A percentile compares a stretch with the other conserved stretches of the same genome.
Evolutionary conservation across 2,797 vertebrate genomes (phyloP).

Genomic region (Sebastes hopkinsi): DNA sequence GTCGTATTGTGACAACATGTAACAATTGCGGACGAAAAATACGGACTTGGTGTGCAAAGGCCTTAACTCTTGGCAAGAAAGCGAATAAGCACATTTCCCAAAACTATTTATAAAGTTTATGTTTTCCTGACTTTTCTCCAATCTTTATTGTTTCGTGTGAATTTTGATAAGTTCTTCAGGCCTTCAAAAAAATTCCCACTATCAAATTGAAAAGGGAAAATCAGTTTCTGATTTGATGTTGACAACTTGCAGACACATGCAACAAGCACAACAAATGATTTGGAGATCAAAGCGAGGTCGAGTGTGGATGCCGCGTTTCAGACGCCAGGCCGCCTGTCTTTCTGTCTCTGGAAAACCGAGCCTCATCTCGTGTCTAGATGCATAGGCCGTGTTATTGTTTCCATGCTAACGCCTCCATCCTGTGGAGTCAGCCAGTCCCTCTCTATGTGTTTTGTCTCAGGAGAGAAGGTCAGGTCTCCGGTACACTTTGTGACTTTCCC

Average conservation of each 20-base stretch:
- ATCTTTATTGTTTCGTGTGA: background rate
- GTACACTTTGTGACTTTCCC: constrained; percentile 85
- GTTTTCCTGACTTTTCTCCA: background rate
- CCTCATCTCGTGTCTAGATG: constrained; percentile 56
- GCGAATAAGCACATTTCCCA: background rate
- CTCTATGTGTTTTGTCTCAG: constrained; percentile 90
- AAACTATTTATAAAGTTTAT: background rate
- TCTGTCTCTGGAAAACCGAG: constrained; percentile 59
- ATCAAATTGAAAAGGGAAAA: background rate
- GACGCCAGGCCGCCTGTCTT: background rate
- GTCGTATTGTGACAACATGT: too few relatives aligned
- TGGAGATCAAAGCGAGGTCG: constrained; percentile 1
- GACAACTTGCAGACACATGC: background rate
- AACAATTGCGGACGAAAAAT: too few relatives aligned
- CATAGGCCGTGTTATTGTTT: constrained; percentile 80
- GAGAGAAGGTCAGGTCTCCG: constrained; percentile 86
- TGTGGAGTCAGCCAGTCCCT: constrained; percentile 63
- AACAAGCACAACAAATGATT: background rate
- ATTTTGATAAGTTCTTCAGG: background rate
- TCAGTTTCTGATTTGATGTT: background rate
- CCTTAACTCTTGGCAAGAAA: background rate
- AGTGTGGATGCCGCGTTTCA: background rate
- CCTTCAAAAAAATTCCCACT: too few relatives aligned
- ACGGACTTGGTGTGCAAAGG: too few relatives aligned
- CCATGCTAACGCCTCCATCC: constrained; percentile 76